phyloP scores from a whole-genome alignment of 2,113 vertebrate genomes.

The Peromyscus polionotus region DNA sequence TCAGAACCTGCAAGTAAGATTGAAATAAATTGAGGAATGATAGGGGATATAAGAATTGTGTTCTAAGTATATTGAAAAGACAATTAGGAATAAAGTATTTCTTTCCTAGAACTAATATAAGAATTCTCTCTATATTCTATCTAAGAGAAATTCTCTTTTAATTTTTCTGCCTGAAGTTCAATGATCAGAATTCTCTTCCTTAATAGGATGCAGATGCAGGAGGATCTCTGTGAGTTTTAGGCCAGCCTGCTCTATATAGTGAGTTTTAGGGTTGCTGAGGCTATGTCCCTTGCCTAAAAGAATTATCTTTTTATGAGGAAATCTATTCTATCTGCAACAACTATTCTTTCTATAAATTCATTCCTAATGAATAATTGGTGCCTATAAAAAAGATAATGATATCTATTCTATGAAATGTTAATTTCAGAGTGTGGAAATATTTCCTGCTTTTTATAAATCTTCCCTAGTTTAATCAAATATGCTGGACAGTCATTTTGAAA shows the following conservation, averaged over 20 bases:
- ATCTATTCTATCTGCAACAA: background rate
- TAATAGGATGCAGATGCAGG: rapidly evolving
- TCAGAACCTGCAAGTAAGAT: background rate
- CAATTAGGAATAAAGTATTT: constrained; percentile 9
- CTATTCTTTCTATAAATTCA: background rate
- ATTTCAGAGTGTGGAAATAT: background rate
- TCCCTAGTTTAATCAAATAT: background rate
- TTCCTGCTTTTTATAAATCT: background rate
- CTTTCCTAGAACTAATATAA: constrained; percentile 13
- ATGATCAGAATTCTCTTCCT: background rate
- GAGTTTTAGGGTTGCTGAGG: background rate
- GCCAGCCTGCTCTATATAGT: background rate
- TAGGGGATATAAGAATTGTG: background rate
- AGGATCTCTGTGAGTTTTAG: background rate
- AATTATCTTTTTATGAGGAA: background rate
- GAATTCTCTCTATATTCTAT: background rate
- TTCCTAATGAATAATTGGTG: background rate
- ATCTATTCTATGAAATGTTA: constrained; percentile 14
- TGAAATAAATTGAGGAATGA: background rate
- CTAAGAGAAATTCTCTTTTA: background rate
- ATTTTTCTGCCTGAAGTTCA: background rate
- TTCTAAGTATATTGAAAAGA: background rate
- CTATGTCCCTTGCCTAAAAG: background rate
- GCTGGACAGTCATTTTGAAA: background rate
- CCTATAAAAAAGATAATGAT: background rate